Base-by-base conservation (phyloP, 2,113 vertebrate species). In the Pseudorectes ferrugineus region DNA sequence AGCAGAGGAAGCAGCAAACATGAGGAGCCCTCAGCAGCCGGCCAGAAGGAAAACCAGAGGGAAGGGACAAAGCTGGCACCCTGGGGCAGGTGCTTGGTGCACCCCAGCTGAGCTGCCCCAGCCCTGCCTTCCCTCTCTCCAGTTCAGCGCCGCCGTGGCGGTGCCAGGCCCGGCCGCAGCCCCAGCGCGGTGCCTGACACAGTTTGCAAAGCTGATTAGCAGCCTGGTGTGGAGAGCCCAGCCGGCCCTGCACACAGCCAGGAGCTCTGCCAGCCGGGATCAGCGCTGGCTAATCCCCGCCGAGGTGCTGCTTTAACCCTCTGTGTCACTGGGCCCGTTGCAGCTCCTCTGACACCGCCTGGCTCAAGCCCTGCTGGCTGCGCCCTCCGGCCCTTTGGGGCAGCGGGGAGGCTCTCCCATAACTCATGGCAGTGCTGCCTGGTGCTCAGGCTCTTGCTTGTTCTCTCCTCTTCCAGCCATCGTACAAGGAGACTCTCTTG, bases 401-500 rank as follows among this genome's bases (percentile, higher is more conserved):
- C 71, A 8, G 38, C 3, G 6, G 4, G 20, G 33, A 35, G 21
- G 70, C 18, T 16, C 54, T 55, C 24, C 35, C 1, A 0, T 13
- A 21, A 62, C 23, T 16, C 2, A 0, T 11, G 55, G 63, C 11
- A 38, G 62, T 12, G n/a, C 80, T 95, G 79, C 88, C 88, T 54
- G 49, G 40, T 88, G 62, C 88, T 95, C 65, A 96, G 8, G 71
- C 4, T 63, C 81, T 66, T 62, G 40, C 46, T 92, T 93, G 54
- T 90, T 87, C 52, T 81, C 78, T 92, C 49, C 84, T 93, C 89
- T 96, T 88, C 43, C 95, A 99, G 99, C 99, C 98, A 99, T 99
- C 63, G 99, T 99, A 98, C 99, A 99, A 98, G 99, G 99, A 97
- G 99, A 99, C 98, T 99, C 99, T 89, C 98, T 99, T 97, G 99